Evolutionary conservation across 2,888 invertebrate genomes (phyloP).

Genomic region (Philonicus albiceps): DNA sequence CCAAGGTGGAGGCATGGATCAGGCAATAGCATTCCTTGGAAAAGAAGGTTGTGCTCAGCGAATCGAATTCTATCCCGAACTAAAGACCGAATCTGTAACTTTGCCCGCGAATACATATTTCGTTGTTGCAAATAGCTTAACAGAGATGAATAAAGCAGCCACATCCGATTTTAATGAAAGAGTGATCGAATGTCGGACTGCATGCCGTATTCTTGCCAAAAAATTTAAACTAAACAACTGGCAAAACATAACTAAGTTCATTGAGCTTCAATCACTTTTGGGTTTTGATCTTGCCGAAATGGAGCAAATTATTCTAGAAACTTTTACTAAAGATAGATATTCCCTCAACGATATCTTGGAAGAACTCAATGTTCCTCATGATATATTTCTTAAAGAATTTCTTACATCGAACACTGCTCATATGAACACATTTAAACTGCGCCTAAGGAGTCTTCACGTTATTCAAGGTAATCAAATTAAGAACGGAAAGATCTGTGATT

Average conservation of each 20-base stretch:
- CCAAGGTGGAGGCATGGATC: constrained; percentile 99
- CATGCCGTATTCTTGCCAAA: constrained; percentile 81
- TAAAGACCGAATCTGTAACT: constrained; percentile 77
- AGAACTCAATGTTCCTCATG: constrained; percentile 67
- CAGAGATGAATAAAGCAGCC: constrained; percentile 92
- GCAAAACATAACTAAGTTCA: constrained; percentile 72
- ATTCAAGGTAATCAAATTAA: constrained; percentile 69
- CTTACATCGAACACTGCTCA: constrained; percentile 72
- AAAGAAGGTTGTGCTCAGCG: constrained; percentile 84
- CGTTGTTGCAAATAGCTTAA: constrained; percentile 91
- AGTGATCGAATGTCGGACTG: constrained; percentile 93
- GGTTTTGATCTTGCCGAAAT: constrained; percentile 73
- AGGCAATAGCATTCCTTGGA: constrained; percentile 95
- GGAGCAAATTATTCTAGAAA: constrained; percentile 70
- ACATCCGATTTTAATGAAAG: constrained; percentile 89
- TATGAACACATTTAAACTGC: constrained; percentile 76
- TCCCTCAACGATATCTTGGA: constrained; percentile 72
- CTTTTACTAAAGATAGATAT: constrained; percentile 73
- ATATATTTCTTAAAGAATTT: constrained; percentile 72
- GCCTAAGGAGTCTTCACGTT: constrained; percentile 89
- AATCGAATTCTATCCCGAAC: constrained; percentile 88
- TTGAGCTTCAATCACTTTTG: constrained; percentile 76
- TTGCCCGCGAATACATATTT: constrained; percentile 86
- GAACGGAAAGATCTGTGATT: background rate
- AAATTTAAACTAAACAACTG: constrained; percentile 68